A percentile compares a stretch with the other conserved stretches of the same genome.
Conservation (phyloP, 2,888 invertebrate species). For the Dasypolia templi region DNA sequence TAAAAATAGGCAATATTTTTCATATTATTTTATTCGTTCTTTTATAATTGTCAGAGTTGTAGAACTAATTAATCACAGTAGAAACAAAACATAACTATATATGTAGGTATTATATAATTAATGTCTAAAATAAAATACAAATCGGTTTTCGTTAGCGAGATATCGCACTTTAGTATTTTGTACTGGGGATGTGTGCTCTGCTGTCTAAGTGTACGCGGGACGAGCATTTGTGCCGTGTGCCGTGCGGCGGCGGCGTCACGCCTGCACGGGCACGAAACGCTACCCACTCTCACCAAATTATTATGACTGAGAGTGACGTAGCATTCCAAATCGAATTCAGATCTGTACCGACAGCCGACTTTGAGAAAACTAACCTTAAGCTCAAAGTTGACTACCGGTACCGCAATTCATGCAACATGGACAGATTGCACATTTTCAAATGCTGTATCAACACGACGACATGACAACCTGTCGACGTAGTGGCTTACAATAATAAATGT, state of each 20-base stretch:
- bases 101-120: conserved; percentile 79
- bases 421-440: conserved; percentile 38
- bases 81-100: conserved; percentile 89
- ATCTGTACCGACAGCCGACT: conserved; percentile 17
- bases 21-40: conserved; percentile 88
- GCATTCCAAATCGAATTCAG: conserved; percentile 26
- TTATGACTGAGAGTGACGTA: conserved; percentile 31
- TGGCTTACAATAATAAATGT: conserved; percentile 48
- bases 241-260: conserved; percentile 4
- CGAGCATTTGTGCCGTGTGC: conserved; percentile 27
- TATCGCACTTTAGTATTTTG: conserved; percentile 75
- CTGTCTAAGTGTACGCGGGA: conserved; percentile 70
- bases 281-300: conserved; percentile 20
- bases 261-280: neutral
- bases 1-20: conserved; percentile 80
- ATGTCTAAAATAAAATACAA: conserved; percentile 83
- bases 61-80: conserved; percentile 92
- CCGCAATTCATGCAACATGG: conserved; percentile 16
- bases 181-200: conserved; percentile 88
- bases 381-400: conserved; percentile 16
- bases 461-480: conserved; percentile 47
- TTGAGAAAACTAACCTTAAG: conserved; percentile 4
- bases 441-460: conserved; percentile 25
- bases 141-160: conserved; percentile 70
- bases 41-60: conserved; percentile 90